Evolutionary conservation across 2,113 vertebrate species (phyloP).

Genomic region (Meriones unguiculatus): DNA sequence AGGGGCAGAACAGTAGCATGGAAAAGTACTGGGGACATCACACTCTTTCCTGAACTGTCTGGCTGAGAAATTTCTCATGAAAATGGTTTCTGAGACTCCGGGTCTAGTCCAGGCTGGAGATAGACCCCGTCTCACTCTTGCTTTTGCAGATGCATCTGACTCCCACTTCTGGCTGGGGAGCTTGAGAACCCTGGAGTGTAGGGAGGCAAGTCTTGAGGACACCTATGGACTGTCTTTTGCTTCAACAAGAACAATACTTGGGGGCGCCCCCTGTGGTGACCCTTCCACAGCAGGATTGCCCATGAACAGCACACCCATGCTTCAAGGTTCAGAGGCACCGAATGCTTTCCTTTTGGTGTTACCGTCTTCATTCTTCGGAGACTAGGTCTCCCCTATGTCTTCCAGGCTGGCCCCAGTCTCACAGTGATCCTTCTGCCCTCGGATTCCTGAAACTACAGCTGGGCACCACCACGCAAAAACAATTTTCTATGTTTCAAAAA

Average conservation of each 20-base stretch:
- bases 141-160: constrained; percentile 47
- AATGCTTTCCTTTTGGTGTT: not conserved
- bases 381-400: not conserved
- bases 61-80: constrained; percentile 46
- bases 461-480: not conserved
- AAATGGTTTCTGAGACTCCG: constrained; percentile 59
- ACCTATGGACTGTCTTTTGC: not conserved
- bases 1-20: constrained; percentile 62
- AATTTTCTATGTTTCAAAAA: not conserved
- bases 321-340: not conserved
- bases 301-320: not conserved
- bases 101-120: not conserved
- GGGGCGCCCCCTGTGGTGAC: rapidly evolving
- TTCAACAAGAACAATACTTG: not conserved
- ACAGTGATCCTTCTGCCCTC: not conserved
- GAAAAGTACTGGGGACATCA: constrained; percentile 57
- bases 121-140: not conserved
- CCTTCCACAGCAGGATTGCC: not conserved
- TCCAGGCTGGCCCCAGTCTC: not conserved
- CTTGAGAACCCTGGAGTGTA: not conserved
- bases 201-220: not conserved
- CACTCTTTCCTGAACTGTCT: constrained; percentile 69
- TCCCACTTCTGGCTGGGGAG: not conserved
- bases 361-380: not conserved
- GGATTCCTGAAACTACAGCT: not conserved